These are phyloP conservation scores for Rotaria socialis DNA, from an alignment of 2,888 invertebrate genomes.

Conservation along the genomic window DNA sequence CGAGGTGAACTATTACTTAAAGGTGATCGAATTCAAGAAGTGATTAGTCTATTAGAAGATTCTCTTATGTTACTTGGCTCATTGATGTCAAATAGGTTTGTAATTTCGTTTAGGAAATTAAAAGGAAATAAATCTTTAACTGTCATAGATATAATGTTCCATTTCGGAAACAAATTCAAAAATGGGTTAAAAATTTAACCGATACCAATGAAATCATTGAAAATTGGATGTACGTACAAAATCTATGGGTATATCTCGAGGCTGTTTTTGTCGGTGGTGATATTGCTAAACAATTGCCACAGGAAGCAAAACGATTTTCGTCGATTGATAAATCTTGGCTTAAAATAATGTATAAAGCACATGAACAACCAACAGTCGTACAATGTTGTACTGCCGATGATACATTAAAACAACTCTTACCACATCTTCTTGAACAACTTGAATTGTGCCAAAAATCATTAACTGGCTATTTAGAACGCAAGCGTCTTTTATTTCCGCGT, in stretches of 20 bases:
- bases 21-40: slow-evolving; percentile 89
- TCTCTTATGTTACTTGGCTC: slow-evolving; percentile 91
- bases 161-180: slow-evolving; percentile 88
- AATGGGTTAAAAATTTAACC: slow-evolving; percentile 86
- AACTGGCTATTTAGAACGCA: slow-evolving; percentile 61
- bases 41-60: slow-evolving; percentile 87
- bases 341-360: slow-evolving; percentile 60
- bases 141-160: slow-evolving; percentile 78
- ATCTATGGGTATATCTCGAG: slow-evolving; percentile 95
- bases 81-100: slow-evolving; percentile 71
- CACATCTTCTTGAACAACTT: slow-evolving; percentile 59
- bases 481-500: slow-evolving; percentile 59
- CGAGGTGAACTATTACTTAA: slow-evolving; percentile 82
- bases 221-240: slow-evolving; percentile 89
- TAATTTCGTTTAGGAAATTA: background rate
- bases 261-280: slow-evolving; percentile 96
- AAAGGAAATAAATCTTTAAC: too few species aligned
- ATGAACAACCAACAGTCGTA: slow-evolving; percentile 59
- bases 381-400: slow-evolving; percentile 60
- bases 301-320: slow-evolving; percentile 60
- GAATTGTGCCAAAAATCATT: slow-evolving; percentile 61
- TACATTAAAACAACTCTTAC: slow-evolving; percentile 58
- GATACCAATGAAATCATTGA: slow-evolving; percentile 93
- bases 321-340: slow-evolving; percentile 61
- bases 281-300: slow-evolving; percentile 87